Base-by-base conservation (phyloP, 2,888 invertebrate species). In the Salpingus planirostris region DNA sequence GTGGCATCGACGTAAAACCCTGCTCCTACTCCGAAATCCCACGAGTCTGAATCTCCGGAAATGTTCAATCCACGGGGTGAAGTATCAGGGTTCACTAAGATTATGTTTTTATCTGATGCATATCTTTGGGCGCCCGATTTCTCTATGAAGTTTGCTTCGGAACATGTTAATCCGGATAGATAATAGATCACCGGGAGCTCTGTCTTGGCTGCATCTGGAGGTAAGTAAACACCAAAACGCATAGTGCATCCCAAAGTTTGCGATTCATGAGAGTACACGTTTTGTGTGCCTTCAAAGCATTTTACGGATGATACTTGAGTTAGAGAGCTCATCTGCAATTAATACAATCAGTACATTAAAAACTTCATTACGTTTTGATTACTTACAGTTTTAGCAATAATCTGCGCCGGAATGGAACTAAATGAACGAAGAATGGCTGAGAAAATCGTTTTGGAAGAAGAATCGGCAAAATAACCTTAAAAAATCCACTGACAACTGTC, bases 1-100 rank as follows among this genome's bases (percentile, higher is more conserved):
- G 80, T 79, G 3, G 97, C 93, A 68, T 98, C 86, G 2, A 98
- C 69, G 63, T 98, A 98, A 64, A 95, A 96, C 1, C 96, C 92
- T 40, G 97, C 97, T 3, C 88, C 88, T 6, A 82, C 80, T 14
- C 98, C 98, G 67, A 98, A 92, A 65, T 96, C 95, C 77, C 86
- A 95, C 11, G 76, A 70, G 18, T 91, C 92, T 57, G 89, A 84
- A 66, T 97, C 91, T 0, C 93, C 95, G 10, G 85, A 79, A 35
- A 98, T 76, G 49, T 88, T 84, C 7, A 87, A 74, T 3, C 86
- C 89, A 50, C 95, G 73, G 1, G 97, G 97, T 46, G 95, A 96
- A 0, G 97, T 98, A 57, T 98, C 98, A 0, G 97, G 95, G 37
- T 84, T 85, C 2, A 98, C 87, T 30, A 98, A 75, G 41, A 91